Percentiles rank a stretch among this genome's conserved stretches.
Conservation (phyloP, 1,140 invertebrate genomes). For the Drosophila suzukii region DNA sequence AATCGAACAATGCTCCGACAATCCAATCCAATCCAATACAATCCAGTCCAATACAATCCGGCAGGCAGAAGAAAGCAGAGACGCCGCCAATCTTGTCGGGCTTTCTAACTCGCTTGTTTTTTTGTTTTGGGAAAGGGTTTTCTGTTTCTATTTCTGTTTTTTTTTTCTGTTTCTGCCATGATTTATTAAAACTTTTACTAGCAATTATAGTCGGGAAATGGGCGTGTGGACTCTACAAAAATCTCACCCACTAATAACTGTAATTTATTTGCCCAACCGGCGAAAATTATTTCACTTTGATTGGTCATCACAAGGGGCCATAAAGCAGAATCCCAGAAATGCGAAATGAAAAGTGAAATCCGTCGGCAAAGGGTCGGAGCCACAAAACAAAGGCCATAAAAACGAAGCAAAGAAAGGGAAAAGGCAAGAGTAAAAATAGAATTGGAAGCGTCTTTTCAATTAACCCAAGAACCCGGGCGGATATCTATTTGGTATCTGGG, state of each 20-base stretch:
- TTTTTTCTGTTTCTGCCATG: slow-evolving; percentile 38
- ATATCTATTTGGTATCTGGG: slow-evolving; percentile 38
- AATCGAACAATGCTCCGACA: slow-evolving; percentile 72
- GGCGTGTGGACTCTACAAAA: slow-evolving; percentile 16
- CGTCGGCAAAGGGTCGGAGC: slow-evolving; percentile 18
- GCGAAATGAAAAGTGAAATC: slow-evolving; percentile 56
- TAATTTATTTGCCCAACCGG: slow-evolving; percentile 58
- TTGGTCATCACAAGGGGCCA: slow-evolving; percentile 26
- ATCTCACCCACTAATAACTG: slow-evolving; percentile 60
- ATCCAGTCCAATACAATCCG: slow-evolving; percentile 27
- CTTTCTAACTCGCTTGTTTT: slow-evolving; percentile 62
- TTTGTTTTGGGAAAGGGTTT: slow-evolving; percentile 71
- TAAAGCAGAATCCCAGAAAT: slow-evolving; percentile 39
- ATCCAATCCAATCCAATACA: slow-evolving; percentile 33
- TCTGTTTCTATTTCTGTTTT: slow-evolving; percentile 37
- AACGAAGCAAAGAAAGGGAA: slow-evolving; percentile 16
- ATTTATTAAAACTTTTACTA: slow-evolving; percentile 78
- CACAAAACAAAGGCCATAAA: slow-evolving; percentile 31
- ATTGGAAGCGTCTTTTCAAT: slow-evolving; percentile 24
- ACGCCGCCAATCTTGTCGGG: slow-evolving; percentile 48
- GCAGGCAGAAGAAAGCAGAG: slow-evolving; percentile 42
- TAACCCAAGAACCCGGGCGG: slow-evolving; percentile 34
- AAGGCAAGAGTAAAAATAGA: slow-evolving; percentile 47
- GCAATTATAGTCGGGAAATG: slow-evolving; percentile 53
- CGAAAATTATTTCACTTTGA: slow-evolving; percentile 52